Conservation (phyloP, 2,797 vertebrate genomes). For the Cyprinodon diabolis region DNA sequence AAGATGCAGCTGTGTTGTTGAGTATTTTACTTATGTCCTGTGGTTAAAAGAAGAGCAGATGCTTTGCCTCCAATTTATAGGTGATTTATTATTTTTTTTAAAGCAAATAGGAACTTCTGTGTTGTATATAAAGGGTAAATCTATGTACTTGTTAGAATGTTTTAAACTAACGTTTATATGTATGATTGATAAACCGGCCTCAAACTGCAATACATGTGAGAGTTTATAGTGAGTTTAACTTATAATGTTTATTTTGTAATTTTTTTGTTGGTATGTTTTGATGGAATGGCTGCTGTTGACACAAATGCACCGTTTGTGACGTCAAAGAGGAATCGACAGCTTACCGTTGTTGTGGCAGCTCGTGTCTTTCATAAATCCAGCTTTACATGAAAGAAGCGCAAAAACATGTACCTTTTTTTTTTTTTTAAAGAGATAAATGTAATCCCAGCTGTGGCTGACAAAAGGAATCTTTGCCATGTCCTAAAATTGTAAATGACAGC, state of each 20-base stretch:
- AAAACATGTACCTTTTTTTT: conserved; percentile 23
- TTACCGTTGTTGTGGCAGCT: conserved; percentile 48
- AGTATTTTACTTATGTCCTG: conserved; percentile 2
- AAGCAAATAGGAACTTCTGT: not conserved
- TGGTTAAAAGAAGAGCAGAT: not conserved
- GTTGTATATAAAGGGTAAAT: not conserved
- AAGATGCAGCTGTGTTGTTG: not conserved
- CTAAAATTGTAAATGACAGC: conserved; percentile 48
- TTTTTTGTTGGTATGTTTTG: conserved; percentile 1
- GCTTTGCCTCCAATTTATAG: not conserved
- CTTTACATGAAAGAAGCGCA: conserved; percentile 16
- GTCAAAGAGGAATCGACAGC: not conserved
- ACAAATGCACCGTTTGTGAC: conserved; percentile 12
- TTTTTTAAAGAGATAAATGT: conserved; percentile 24
- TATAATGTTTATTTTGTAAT: conserved; percentile 31
- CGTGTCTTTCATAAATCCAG: conserved; percentile 30
- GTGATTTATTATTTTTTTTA: not conserved
- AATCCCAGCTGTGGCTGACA: conserved; percentile 26
- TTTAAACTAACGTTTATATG: conserved; percentile 48
- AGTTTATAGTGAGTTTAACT: conserved; percentile 38
- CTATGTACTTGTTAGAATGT: conserved; percentile 15
- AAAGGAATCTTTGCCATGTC: conserved; percentile 34
- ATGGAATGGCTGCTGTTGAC: not conserved
- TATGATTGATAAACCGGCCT: conserved; percentile 49
- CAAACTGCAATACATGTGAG: conserved; percentile 27